Conservation (phyloP, 2,797 vertebrate species). For the Onychomys torridus region DNA sequence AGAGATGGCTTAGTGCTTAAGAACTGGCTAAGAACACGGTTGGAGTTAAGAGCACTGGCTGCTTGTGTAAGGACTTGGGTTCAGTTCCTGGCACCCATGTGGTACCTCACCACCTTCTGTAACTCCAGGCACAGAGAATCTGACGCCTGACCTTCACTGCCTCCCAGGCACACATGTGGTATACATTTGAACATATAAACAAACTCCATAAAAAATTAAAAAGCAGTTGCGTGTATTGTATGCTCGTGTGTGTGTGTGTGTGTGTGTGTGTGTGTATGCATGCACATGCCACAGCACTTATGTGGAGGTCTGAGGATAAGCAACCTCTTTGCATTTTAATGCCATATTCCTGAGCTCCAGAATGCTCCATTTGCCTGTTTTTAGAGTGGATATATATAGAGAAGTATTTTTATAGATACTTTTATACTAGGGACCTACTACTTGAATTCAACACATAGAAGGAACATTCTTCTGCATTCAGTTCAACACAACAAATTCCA, state of each 20-base stretch:
- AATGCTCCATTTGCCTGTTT: constrained; percentile 52
- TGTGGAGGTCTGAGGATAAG: not conserved
- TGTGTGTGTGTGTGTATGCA: not conserved
- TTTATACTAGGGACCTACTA: constrained; percentile 57
- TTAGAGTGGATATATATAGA: constrained; percentile 65
- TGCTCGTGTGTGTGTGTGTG: not conserved
- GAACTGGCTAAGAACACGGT: not conserved
- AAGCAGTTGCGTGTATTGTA: not conserved
- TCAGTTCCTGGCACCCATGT: not conserved
- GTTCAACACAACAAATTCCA: constrained; percentile 59
- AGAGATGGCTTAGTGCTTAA: not conserved
- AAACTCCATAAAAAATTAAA: not conserved
- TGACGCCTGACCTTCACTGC: not conserved
- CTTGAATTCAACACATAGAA: constrained; percentile 65
- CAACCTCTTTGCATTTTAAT: not conserved
- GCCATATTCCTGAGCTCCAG: not conserved
- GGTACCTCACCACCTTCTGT: not conserved
- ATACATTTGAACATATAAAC: not conserved
- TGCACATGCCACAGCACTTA: not conserved
- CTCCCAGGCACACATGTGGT: too few species aligned
- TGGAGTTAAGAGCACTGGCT: not conserved
- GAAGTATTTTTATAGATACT: constrained; percentile 67
- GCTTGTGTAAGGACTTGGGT: not conserved
- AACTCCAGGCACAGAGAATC: not conserved
- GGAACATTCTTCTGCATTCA: not conserved